Evolutionary conservation across 2,797 vertebrate species (phyloP).

Genomic region (Anniella stebbinsi): DNA sequence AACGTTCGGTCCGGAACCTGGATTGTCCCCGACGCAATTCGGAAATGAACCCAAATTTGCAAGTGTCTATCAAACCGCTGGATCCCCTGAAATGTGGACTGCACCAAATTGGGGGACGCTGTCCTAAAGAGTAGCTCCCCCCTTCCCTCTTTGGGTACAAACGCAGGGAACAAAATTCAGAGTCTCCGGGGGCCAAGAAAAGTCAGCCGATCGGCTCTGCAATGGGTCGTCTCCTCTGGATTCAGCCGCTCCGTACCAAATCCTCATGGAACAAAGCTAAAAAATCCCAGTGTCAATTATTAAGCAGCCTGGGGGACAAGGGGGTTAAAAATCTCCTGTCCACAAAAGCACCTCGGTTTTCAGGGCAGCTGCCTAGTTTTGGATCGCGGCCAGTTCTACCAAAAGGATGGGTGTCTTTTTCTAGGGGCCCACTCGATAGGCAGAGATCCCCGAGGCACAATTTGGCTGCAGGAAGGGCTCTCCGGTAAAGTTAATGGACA

Average conservation of each 20-base stretch:
- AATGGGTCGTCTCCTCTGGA: not conserved
- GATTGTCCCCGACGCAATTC: not conserved
- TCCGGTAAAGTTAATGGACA: no score
- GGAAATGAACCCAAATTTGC: not conserved
- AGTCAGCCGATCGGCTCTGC: not conserved
- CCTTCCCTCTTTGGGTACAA: no score
- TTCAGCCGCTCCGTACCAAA: not conserved
- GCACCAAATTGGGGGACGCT: no score
- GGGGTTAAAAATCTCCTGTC: not conserved
- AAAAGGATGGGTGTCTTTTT: not conserved
- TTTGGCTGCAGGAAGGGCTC: rapidly evolving
- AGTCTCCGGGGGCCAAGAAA: not conserved
- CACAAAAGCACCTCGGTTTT: no score
- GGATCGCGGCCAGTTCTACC: no score
- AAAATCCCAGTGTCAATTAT: not conserved
- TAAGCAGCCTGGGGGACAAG: not conserved
- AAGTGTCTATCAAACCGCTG: no score
- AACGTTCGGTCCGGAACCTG: not conserved
- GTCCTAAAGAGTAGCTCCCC: no score
- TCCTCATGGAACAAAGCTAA: not conserved
- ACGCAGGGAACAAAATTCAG: not conserved
- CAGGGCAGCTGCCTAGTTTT: not conserved
- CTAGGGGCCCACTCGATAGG: not conserved
- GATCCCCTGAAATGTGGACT: no score
- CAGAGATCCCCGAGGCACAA: not conserved